Evolutionary conservation across 2,113 vertebrate genomes (phyloP), one percentile per base, ranked within the genome.

Genomic region (Mellivora capensis): DNA sequence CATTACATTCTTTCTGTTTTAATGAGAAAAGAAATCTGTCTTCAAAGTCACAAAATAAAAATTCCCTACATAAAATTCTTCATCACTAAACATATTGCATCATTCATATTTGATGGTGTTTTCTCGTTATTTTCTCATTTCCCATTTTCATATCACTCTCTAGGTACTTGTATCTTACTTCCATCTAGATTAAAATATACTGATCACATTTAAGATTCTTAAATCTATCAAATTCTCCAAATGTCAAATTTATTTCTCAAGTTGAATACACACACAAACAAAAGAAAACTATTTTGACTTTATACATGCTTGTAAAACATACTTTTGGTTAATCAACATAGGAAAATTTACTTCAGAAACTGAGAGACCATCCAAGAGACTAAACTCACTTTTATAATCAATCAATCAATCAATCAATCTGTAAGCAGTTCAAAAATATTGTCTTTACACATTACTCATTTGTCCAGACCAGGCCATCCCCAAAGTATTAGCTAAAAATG

Each of bases 31-130:
- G 3, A 13, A 8, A 2, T 47, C 7, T 47, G 10, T 57, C 62
- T 8, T 92, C 76, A 87, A 94, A 85, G 69, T 74, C 44, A 79
- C 34, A 49, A 25, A 80, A 52, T 77, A 67, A 42, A 81, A 67
- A 27, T 71, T 64, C 34, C 7, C 25, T 23, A 21, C 74, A 37
- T 10, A 81, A 31, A 95, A 76, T 71, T 85, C 29, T 89, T 69
- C 25, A 21, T 93, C 67, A 29, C 15, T n/a, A 54, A 76, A 7
- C 3, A 25, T 17, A 25, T 84, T 23, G 29, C 20, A 44, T 90
- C n/a, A 74, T 42, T 61, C 11, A 57, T 59, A 34, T 79, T 44
- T 21, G n/a, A 18, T 21, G 31, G 1, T 3, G 0, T 69, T n/a
- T 90, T 67, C 34, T 49, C 6, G 39, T 61, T 23, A n/a, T 85